A percentile compares a stretch with the other conserved stretches of the same genome.
These are phyloP conservation scores for Tokudaia muenninki DNA, from an alignment of 2,797 vertebrate species.

Conservation along the genomic window DNA sequence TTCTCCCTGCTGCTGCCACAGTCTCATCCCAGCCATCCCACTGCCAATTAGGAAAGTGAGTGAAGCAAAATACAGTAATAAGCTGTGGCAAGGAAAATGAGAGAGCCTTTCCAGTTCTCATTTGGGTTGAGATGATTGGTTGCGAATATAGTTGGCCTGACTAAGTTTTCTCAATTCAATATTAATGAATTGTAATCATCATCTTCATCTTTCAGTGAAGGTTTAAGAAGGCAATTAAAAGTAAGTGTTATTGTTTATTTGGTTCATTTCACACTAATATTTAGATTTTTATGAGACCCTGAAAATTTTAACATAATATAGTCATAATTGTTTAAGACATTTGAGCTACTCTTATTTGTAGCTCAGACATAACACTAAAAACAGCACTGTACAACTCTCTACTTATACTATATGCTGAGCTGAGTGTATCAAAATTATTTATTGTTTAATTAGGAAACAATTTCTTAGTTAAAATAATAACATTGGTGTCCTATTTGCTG, in stretches of 20 bases:
- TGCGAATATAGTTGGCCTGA: background rate
- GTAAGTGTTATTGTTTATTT: background rate
- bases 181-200: background rate
- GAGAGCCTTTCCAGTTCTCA: background rate
- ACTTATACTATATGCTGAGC: background rate
- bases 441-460: slow-evolving; percentile 25
- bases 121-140: slow-evolving; percentile 11
- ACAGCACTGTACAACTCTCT: background rate
- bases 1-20: background rate
- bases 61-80: slow-evolving; percentile 64
- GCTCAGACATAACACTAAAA: background rate
- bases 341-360: background rate
- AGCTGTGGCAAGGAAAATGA: slow-evolving; percentile 47
- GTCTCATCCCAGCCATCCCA: background rate
- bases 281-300: background rate
- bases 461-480: background rate
- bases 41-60: slow-evolving; percentile 63
- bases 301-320: background rate
- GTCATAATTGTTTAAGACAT: background rate
- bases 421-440: background rate
- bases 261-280: background rate
- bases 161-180: background rate
- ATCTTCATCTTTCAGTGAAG: background rate
- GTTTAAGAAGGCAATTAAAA: background rate
- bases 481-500: background rate